Evolutionary conservation across 2,113 vertebrate species (phyloP), one percentile per base, ranked within the genome.

Genomic region (Eulacestoma nigropectus): DNA sequence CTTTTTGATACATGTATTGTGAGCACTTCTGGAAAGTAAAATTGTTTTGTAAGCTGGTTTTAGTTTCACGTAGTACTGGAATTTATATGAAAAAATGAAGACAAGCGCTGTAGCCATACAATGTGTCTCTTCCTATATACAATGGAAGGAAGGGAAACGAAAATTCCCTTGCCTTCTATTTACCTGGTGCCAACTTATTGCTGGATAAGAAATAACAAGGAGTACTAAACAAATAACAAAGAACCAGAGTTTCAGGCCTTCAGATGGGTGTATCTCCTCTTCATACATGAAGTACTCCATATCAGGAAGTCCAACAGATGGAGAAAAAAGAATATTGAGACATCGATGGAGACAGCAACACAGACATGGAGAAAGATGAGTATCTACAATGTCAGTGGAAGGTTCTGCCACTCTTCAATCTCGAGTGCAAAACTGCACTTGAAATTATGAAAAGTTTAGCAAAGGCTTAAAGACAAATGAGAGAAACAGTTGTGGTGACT

Each of bases 401-500:
- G 14, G 7, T 72, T 82, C 62, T 89, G 30, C 17, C 16, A 33
- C 19, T 46, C 27, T 74, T 93, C 75, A 75, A 39, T 5, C 22
- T 63, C 2, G 32, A 44, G 2, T 39, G 55, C 12, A 93, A 72
- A 96, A 62, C 47, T 68, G 20, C 25, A 52, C 20, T 91, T 84
- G 47, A 91, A 93, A 90, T 74, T 30, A 44, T 41, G 22, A 62
- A 44, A 82, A 30, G 18, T 65, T 88, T 87, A 75, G 32, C 65
- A 59, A 10, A 9, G 8, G 44, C 84, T 93, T 95, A 46, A 56
- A 92, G 57, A 74, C 23, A 78, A 80, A 77, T 35, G 39, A 91
- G 19, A 74, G 26, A 70, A 96, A 69, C 52, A 96, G 62, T 83
- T 96, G 75, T 59, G 69, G 42, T 52, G 57, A 46, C 23, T 94